Evolutionary conservation across 1,140 invertebrate genomes (phyloP).

Genomic region (Apis cerana): DNA sequence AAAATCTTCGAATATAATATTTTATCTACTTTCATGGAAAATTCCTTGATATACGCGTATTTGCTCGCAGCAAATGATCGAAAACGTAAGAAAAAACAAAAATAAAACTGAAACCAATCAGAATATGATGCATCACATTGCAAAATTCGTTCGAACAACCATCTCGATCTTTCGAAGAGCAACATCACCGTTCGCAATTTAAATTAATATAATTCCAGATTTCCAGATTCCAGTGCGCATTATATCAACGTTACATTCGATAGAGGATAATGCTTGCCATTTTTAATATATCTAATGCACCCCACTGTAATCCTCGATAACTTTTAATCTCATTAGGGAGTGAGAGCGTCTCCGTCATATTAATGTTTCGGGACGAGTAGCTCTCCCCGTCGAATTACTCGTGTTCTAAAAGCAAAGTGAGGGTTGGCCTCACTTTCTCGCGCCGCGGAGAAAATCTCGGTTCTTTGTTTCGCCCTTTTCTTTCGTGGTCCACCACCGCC

Average conservation of each 20-base stretch:
- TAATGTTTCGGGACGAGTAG: not conserved
- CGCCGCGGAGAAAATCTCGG: not conserved
- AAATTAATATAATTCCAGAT: not conserved
- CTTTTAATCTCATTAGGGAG: constrained; percentile 29
- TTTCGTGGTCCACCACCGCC: not conserved
- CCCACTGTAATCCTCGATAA: constrained; percentile 7
- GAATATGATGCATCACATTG: not conserved
- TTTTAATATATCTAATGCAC: no score
- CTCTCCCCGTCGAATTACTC: constrained; percentile 11
- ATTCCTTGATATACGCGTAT: no score
- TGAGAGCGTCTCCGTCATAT: constrained; percentile 1
- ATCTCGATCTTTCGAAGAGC: not conserved
- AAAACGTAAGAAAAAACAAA: not conserved
- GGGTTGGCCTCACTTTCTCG: not conserved
- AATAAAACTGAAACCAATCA: not conserved
- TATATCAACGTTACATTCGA: not conserved
- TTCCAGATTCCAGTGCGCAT: not conserved
- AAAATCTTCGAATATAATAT: no score
- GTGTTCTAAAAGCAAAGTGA: not conserved
- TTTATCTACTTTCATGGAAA: no score
- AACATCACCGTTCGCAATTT: not conserved
- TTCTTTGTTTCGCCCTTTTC: not conserved
- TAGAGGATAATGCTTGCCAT: not conserved
- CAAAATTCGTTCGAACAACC: not conserved
- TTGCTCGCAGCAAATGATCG: not conserved